A percentile compares a stretch with the other conserved stretches of the same genome.
These are phyloP conservation scores for Eurystomus glaucurus DNA, from an alignment of 2,797 vertebrate species.

Conservation along the genomic window DNA sequence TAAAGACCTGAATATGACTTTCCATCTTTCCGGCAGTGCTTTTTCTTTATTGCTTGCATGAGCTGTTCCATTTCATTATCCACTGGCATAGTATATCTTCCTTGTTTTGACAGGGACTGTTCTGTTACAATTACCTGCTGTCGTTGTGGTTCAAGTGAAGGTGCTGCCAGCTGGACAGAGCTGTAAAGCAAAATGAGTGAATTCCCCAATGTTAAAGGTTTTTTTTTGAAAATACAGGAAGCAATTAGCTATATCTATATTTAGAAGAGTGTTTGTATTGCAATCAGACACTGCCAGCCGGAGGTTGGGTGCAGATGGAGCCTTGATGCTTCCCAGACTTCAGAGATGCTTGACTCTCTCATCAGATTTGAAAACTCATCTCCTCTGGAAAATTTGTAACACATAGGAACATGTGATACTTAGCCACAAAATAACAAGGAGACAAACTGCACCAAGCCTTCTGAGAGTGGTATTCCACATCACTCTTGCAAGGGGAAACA, in stretches of 20 bases:
- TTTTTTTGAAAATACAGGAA: slow-evolving; percentile 63
- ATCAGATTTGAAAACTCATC: background rate
- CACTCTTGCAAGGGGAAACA: background rate
- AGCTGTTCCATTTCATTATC: slow-evolving; percentile 62
- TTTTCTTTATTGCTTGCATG: slow-evolving; percentile 46
- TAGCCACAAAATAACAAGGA: background rate
- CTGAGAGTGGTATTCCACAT: background rate
- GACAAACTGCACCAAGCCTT: background rate
- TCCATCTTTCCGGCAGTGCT: background rate
- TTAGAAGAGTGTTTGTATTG: background rate
- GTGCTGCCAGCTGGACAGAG: slow-evolving; percentile 74
- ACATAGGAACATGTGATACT: background rate
- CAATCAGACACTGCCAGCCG: background rate
- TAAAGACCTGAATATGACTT: slow-evolving; percentile 36
- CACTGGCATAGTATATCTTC: background rate
- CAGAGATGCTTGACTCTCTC: background rate
- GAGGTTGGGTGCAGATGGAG: background rate
- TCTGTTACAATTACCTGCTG: slow-evolving; percentile 75
- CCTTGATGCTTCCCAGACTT: slow-evolving; percentile 28
- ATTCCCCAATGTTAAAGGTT: slow-evolving; percentile 25
- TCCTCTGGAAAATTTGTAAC: background rate
- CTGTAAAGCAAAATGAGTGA: slow-evolving; percentile 54
- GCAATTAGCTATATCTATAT: slow-evolving; percentile 58
- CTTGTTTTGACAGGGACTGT: slow-evolving; percentile 55
- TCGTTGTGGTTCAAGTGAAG: slow-evolving; percentile 42